Evolutionary conservation across 2,113 vertebrate genomes (phyloP), one percentile per base, ranked within the genome.

Genomic region (Trochalopteron elliotii): DNA sequence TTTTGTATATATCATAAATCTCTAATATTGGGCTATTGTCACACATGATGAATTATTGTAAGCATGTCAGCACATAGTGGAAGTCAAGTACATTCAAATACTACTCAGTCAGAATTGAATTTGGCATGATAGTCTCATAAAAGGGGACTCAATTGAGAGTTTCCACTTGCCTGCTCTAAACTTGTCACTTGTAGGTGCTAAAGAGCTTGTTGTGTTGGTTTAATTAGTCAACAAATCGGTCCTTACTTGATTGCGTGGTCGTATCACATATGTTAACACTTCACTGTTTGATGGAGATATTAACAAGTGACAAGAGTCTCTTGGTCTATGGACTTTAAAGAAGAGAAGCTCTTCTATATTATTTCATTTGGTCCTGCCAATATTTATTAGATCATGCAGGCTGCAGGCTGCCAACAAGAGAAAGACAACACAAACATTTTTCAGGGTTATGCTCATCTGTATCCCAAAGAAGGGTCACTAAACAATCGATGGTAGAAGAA

Each of bases 41-140:
- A 98, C 98, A 98, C 98, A 99, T 98, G 98, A 98, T 98, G 98
- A 98, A 98, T 98, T 98, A 98, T 98, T 98, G 98, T 98, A 98
- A 98, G 98, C 97, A 97, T 98, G 98, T 98, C 97, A 98, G 98
- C 98, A 99, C 98, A 98, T 98, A 98, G 98, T 98, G 98, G 98
- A 98, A 99, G 99, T 99, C 99, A 99, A 99, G 99, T 99, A 98
- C 98, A 98, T 98, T 98, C 98, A 99, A 99, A 99, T 99, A 98
- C 98, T 99, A 99, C 99, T 99, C 98, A 99, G 98, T 99, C 98
- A 98, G 98, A 99, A 99, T 99, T 99, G 98, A 99, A 99, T 99
- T 99, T 99, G 98, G 98, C 98, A 98, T 99, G 99, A 99, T 99
- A 98, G 98, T 98, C 98, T 99, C 98, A 98, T 98, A 98, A 98